Percentiles rank a stretch among this genome's conserved stretches.
Conservation (phyloP, 2,797 vertebrate genomes). For the Thamnophis elegans region DNA sequence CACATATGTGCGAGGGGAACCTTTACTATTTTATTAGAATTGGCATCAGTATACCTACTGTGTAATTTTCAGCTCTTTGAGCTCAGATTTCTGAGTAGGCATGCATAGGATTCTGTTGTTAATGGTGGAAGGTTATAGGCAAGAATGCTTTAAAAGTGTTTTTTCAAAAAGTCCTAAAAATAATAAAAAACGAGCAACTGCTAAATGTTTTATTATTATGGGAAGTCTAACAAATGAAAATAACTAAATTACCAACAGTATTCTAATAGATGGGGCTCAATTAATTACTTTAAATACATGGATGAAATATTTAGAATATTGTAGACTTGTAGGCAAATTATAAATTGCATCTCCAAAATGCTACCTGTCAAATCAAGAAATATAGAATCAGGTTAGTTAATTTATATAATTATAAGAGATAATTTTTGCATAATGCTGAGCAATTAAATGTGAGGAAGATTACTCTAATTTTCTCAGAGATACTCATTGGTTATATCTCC, state of each 20-base stretch:
- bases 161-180: neutral
- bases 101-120: neutral
- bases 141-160: neutral
- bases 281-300: neutral
- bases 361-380: neutral
- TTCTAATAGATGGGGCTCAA: neutral
- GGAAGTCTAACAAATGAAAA: neutral
- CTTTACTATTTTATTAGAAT: neutral
- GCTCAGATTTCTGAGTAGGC: neutral
- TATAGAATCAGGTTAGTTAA: neutral
- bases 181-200: neutral
- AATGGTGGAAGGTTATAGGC: neutral
- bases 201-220: neutral
- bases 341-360: neutral
- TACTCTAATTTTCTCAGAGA: neutral
- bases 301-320: neutral
- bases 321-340: neutral
- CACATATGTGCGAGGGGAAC: too few species aligned
- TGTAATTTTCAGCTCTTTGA: neutral
- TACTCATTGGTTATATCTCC: neutral
- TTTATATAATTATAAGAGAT: neutral
- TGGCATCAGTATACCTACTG: neutral
- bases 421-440: neutral
- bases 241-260: neutral
- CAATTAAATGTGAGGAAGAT: neutral